Evolutionary conservation across 2,113 vertebrate species (phyloP), one percentile per base, ranked within the genome.

Genomic region (Cisticola juncidis): DNA sequence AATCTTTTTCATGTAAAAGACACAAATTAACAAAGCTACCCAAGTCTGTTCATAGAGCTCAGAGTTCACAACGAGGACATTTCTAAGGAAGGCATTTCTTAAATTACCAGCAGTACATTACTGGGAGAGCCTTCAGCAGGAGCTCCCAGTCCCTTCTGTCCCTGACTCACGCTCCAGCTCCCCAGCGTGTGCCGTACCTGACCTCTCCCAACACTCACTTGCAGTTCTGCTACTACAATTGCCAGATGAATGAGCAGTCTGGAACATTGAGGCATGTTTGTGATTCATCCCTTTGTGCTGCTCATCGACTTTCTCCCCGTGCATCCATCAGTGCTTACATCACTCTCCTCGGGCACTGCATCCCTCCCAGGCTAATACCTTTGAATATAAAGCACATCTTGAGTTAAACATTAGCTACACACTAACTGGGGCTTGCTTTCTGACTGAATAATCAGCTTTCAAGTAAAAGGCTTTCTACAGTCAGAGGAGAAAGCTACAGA

Each of bases 261-360:
- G 42, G 61, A 84, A 73, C 85, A 88, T 76, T 28, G 48, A 86
- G 44, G 31, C 28, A 5, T 21, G 42, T 78, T 81, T 83, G 19
- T 74, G 82, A 93, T 81, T 84, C 90, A 90, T 90, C 86, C 83
- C 72, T 96, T 88, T 86, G 74, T 86, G 60, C 72, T 68, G 33
- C 20, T 86, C 44, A 62, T 66, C 7, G 2, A 40, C 71, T 87
- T 91, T 72, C 57, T 77, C 40, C 86, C 14, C 7, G 2, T 53
- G 57, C 77, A 90, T 90, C 92, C 70, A 86, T 66, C 88, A 79
- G 47, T 54, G 58, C 14, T 95, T 96, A 90, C 74, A 72, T 97
- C 90, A 94, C 73, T 60, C 54, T 80, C 70, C 90, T 54, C 65
- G 15, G 87, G 76, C 93, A 70, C 24, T 51, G 21, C 45, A 35